Base-by-base conservation (phyloP, 2,113 vertebrate species). In the Heptranchias perlo region DNA sequence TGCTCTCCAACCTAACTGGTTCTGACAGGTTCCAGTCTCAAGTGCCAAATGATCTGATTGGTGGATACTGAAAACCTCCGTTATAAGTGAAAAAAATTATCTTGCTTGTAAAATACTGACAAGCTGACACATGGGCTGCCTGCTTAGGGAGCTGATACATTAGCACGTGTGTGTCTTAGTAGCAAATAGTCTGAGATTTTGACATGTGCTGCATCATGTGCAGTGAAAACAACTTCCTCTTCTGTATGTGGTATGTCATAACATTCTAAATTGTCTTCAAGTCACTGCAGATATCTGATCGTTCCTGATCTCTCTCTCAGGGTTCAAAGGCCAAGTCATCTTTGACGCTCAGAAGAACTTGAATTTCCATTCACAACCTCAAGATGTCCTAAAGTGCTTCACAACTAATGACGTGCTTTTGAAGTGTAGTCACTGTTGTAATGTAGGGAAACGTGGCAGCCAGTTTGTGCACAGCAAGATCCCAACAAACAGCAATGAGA, bases 151-250 rank as follows among this genome's bases (percentile, higher is more conserved):
- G 58, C 89, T 62, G 89, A 93, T 93, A 93, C 89, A n/a, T 62
- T 93, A 58, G 54, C 58, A 39, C 23, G n/a, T 93, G 86, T 54
- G 87, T 62, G 58, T 62, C 89, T 39, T 93, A n/a, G n/a, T 62
- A 62, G 89, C 61, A 62, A 64, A 62, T 62, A 93, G 89, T 62
- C 58, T n/a, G 58, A 35, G n/a, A 93, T 62, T 93, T 93, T 93
- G 89, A 93, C 89, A 93, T 93, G 89, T 93, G 89, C 58, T 62
- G 58, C 39, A 93, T n/a, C 31, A 62, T 3, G 58, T 62, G 58
- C 64, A 62, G 35, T 93, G 89, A 64, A 93, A 93, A 93, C 89
- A 93, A 93, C 89, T 93, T 93, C 89, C 89, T 62, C 58, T 93
- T n/a, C 89, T 93, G 58, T 93, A 62, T 62, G 89, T 93, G 89